Evolutionary conservation across 1,140 invertebrate genomes (phyloP), one percentile per base, ranked within the genome.

Genomic region (Lasaia peninsularis): DNA sequence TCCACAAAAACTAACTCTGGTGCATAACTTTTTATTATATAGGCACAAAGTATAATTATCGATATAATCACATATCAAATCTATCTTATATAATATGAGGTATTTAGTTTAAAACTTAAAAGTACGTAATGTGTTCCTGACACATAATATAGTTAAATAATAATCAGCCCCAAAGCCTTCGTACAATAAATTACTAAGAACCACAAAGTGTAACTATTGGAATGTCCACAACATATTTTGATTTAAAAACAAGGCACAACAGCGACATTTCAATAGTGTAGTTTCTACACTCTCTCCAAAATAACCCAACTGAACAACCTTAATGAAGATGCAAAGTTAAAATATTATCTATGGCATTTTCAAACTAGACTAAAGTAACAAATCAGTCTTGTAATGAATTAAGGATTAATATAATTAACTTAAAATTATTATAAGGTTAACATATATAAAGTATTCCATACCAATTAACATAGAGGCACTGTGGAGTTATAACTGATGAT

Each of bases 341-440:
- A 52, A 31, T 52, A 69, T 75, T 84, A 83, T 88, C 83, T 88
- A 86, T 88, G 83, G 83, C 86, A 88, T 86, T 86, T 76, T 86
- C 80, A 78, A 86, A 88, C 83, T 88, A 88, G 85, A 88, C 85
- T 88, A 88, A 78, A 88, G 76, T 88, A 88, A 86, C 80, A 82
- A 86, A 88, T 88, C 85, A 88, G 85, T 88, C 85, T 88, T 88
- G 75, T 70, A 86, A 78, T 55, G 56, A 78, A 86, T 82, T 85
- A 86, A 64, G 70, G 82, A 83, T 79, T 78, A 78, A 85, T 73
- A 80, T 61, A 58, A 72, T 61, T 75, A 80, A 78, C 73, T 81
- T 82, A 81, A 70, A 74, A 55, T 31, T 40, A 55, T 56, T 48
- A 44, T 48, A 56, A 55, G 28, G 59, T 64, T 58, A 52, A 71